Percentiles rank a stretch among this genome's conserved stretches.
phyloP scores from a whole-genome alignment of 1,140 invertebrate species.

The Maconellicoccus hirsutus region DNA sequence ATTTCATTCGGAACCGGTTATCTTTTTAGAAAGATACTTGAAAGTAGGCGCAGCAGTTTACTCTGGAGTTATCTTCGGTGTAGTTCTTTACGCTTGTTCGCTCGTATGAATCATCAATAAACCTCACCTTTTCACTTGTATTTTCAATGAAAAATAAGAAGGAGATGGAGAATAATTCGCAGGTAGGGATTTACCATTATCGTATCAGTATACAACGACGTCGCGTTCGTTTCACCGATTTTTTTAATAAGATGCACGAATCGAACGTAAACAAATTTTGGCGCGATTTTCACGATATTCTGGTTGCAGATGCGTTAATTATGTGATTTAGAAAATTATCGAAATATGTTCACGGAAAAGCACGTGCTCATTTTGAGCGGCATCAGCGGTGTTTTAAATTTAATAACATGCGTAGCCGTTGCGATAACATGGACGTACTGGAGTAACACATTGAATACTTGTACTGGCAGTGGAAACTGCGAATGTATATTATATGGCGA shows the following conservation, averaged over 20 bases:
- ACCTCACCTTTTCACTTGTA: too few relatives aligned
- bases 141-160: too few relatives aligned
- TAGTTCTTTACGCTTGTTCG: background rate
- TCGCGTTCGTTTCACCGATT: too few relatives aligned
- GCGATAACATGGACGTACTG: conserved; percentile 6
- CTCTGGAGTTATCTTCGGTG: background rate
- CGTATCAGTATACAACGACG: too few relatives aligned
- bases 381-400: background rate
- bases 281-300: background rate
- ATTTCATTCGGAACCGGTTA: background rate
- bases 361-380: conserved; percentile 11
- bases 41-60: background rate
- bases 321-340: background rate
- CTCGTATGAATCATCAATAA: too few relatives aligned
- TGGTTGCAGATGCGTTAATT: background rate
- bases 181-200: too few relatives aligned
- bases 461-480: background rate
- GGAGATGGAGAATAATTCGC: too few relatives aligned
- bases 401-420: background rate
- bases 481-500: background rate
- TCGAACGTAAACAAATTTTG: too few relatives aligned
- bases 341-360: background rate
- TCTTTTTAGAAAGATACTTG: background rate
- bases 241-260: too few relatives aligned
- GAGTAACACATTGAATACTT: background rate